Evolutionary conservation across 1,140 invertebrate species (phyloP).

Genomic region (Lepidurus packardi): DNA sequence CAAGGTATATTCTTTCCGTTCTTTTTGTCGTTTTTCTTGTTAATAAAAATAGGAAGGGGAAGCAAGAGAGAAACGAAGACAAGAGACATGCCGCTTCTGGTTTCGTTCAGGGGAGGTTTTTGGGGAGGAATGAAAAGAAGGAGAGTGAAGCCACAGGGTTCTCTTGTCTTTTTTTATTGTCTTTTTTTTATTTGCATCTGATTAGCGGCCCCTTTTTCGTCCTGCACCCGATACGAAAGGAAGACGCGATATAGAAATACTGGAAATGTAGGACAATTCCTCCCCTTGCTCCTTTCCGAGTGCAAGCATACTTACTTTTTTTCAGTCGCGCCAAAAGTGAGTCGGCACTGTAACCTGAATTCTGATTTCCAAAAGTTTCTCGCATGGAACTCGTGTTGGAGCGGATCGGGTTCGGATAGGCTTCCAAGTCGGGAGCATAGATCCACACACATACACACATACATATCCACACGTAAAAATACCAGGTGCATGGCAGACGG

Average conservation of each 20-base stretch:
- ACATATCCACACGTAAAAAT: conserved; percentile 7
- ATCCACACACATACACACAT: not conserved
- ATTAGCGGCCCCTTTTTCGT: not conserved
- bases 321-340: not conserved
- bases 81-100: conserved; percentile 13
- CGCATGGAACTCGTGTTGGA: not conserved
- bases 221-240: not conserved
- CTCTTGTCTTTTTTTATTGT: not conserved
- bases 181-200: not conserved
- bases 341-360: conserved; percentile 10
- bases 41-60: not conserved
- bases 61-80: conserved; percentile 3
- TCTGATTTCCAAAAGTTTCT: not conserved
- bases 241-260: not conserved
- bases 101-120: not conserved
- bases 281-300: not conserved
- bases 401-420: conserved; percentile 17
- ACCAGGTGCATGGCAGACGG: conserved; percentile 20
- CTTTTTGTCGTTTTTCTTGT: not conserved
- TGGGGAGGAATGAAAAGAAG: not conserved
- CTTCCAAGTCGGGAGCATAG: conserved; percentile 3
- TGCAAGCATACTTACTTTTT: not conserved
- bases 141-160: conserved; percentile 13
- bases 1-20: not conserved
- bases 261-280: conserved; percentile 5